These are phyloP conservation scores for Heterochromis multidens DNA, from an alignment of 2,113 vertebrate species.

Conservation along the genomic window DNA sequence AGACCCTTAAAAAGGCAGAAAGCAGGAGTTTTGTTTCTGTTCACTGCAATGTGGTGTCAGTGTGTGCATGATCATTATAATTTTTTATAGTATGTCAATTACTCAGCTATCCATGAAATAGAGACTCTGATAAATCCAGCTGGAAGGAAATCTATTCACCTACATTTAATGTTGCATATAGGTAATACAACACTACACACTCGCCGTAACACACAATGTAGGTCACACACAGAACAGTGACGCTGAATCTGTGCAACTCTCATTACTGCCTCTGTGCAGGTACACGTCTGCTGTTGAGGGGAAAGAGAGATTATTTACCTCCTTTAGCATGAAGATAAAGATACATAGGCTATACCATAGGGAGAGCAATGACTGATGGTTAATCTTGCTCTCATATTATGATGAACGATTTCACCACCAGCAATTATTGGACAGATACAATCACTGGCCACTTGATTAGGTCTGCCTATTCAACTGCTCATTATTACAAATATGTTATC, in stretches of 20 bases:
- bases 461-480: not conserved
- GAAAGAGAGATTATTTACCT: not conserved
- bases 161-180: not conserved
- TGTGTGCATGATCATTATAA: rapidly evolving
- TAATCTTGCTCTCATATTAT: not conserved
- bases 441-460: not conserved
- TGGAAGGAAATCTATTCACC: too few species aligned
- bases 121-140: not conserved
- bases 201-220: not conserved
- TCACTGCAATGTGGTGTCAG: not conserved
- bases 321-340: not conserved
- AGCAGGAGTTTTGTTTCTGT: not conserved
- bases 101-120: not conserved
- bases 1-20: rapidly evolving
- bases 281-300: not conserved
- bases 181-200: not conserved
- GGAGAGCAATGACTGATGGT: not conserved
- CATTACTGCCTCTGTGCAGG: too few species aligned
- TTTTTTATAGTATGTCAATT: not conserved
- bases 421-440: not conserved
- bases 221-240: not conserved
- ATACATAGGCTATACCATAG: not conserved
- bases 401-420: not conserved
- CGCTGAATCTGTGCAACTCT: not conserved
- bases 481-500: too few species aligned